Percentiles rank a stretch among this genome's conserved stretches.
Evolutionary conservation across 1,140 invertebrate species (phyloP).

Genomic region (Pseudomyrmex gracilis): DNA sequence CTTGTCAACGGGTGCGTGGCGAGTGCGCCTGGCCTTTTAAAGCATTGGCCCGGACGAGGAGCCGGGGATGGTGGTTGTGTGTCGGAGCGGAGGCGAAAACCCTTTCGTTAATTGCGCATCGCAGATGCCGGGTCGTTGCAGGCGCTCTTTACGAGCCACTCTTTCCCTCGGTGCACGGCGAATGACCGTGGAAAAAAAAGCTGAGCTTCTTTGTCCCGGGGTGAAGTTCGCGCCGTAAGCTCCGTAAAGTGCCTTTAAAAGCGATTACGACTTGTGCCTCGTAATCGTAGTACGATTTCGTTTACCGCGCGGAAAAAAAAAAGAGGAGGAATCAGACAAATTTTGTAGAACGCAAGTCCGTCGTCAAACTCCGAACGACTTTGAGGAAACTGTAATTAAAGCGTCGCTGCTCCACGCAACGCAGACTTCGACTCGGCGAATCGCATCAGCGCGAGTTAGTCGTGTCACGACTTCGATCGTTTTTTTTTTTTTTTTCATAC

Average conservation of each 20-base stretch:
- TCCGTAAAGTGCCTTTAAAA: conserved; percentile 59
- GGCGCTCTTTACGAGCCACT: conserved; percentile 76
- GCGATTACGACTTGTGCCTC: conserved; percentile 47
- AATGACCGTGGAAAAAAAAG: conserved; percentile 49
- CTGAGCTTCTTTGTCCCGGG: conserved; percentile 34
- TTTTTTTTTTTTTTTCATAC: conserved; percentile 4
- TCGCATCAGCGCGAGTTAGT: not conserved
- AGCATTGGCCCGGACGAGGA: conserved; percentile 18
- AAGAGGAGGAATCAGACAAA: conserved; percentile 26
- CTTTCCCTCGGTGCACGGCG: conserved; percentile 40
- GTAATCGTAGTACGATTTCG: conserved; percentile 61
- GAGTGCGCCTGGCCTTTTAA: conserved; percentile 57
- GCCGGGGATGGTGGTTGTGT: not conserved
- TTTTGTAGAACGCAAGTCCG: not conserved
- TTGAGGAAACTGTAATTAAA: conserved; percentile 48
- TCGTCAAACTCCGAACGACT: conserved; percentile 50
- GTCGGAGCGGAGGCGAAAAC: conserved; percentile 78
- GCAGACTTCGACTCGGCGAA: conserved; percentile 1
- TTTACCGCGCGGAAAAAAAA: conserved; percentile 24
- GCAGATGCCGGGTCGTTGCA: conserved; percentile 82
- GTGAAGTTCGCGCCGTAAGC: conserved; percentile 50
- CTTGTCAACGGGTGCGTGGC: conserved; percentile 75
- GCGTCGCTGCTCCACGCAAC: too few species aligned
- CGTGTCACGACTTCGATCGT: conserved; percentile 36
- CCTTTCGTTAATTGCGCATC: conserved; percentile 85